phyloP scores from a whole-genome alignment of 2,797 vertebrate species.

The Oreonectes daqikongensis region DNA sequence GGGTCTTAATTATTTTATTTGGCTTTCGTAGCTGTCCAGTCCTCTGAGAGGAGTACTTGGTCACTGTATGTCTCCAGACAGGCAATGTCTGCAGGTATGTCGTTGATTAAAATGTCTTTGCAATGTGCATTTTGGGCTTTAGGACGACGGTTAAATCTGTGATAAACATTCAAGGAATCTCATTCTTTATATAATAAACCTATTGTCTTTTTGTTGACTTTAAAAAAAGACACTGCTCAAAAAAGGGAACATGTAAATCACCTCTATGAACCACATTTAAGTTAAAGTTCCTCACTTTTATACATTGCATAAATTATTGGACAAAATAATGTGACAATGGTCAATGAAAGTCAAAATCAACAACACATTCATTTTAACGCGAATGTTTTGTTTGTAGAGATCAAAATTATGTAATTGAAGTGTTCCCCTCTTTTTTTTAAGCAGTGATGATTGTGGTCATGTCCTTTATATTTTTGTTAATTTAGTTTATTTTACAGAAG shows the following conservation, averaged over 20 bases:
- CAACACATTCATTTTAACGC: too few relatives aligned
- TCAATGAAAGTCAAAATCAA: too few relatives aligned
- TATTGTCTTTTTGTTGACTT: neutral
- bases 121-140: neutral
- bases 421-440: too few relatives aligned
- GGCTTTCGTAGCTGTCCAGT: slow-evolving; percentile 2
- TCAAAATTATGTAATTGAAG: too few relatives aligned
- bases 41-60: neutral
- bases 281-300: too few relatives aligned
- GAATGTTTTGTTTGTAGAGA: too few relatives aligned
- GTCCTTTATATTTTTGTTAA: neutral
- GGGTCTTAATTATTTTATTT: slow-evolving; percentile 46
- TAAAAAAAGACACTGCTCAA: too few relatives aligned
- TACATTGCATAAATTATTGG: too few relatives aligned
- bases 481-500: neutral
- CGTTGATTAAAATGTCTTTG: neutral
- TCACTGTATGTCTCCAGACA: neutral
- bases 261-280: too few relatives aligned
- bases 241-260: too few relatives aligned
- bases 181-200: neutral
- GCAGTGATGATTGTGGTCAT: neutral
- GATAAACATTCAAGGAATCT: neutral
- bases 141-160: neutral
- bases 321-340: too few relatives aligned
- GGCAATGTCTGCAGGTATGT: neutral